A percentile compares a stretch with the other conserved stretches of the same genome.
Evolutionary conservation across 2,797 vertebrate genomes (phyloP).

Genomic region (Muscicapa comitata): DNA sequence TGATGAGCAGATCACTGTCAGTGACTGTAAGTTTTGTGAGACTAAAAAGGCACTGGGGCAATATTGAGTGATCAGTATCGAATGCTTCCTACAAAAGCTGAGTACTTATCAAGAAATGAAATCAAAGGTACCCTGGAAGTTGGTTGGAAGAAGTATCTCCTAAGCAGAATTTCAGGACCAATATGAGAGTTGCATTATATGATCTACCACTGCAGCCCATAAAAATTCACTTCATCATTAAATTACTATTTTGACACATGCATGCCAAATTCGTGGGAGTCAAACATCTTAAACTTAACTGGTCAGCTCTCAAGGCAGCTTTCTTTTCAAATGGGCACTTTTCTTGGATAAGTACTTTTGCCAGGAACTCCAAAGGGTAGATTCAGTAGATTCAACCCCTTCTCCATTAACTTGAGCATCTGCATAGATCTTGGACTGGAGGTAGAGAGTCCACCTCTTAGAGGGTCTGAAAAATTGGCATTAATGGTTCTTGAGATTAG

Average conservation of each 20-base stretch:
- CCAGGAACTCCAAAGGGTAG: not conserved
- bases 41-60: not conserved
- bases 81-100: not conserved
- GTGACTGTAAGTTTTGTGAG: not conserved
- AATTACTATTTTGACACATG: not conserved
- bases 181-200: not conserved
- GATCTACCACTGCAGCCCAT: not conserved
- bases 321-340: not conserved
- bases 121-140: not conserved
- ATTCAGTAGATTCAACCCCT: not conserved
- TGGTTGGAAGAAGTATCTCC: not conserved
- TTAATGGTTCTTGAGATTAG: not conserved
- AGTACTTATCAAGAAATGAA: not conserved
- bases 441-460: not conserved
- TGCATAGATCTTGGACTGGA: not conserved
- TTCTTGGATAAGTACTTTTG: not conserved
- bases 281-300: not conserved
- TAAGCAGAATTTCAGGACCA: not conserved
- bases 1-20: not conserved
- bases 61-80: not conserved
- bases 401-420: not conserved
- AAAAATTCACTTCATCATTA: not conserved
- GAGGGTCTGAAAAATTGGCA: not conserved
- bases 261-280: not conserved
- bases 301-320: not conserved